Conservation (phyloP, 2,888 invertebrate genomes). For the Herminia tarsipennalis region DNA sequence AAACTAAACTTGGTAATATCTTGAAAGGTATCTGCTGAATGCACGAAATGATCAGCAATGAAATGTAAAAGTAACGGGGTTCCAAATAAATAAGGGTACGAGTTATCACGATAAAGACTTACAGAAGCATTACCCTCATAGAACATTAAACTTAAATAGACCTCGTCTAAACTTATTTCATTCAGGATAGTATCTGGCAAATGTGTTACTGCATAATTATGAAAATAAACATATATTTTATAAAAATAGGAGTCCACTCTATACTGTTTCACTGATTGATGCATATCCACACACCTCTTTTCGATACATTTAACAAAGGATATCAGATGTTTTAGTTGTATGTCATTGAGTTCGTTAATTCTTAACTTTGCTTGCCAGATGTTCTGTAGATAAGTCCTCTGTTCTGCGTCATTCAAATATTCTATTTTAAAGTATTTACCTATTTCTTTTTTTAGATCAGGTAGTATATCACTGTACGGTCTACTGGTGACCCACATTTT, state of each 20-base stretch:
- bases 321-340: not conserved
- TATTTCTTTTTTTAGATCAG: conserved; percentile 18
- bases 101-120: no score
- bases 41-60: conserved; percentile 20
- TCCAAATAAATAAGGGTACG: no score
- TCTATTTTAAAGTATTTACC: conserved; percentile 14
- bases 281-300: no score
- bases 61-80: conserved; percentile 28
- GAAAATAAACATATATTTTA: no score
- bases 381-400: conserved; percentile 16
- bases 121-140: no score
- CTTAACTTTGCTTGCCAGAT: conserved; percentile 17
- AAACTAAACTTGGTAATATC: no score
- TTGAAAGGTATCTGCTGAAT: conserved; percentile 10
- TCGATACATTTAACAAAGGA: not conserved
- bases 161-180: no score
- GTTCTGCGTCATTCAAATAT: conserved; percentile 12
- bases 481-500: conserved; percentile 30
- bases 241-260: no score
- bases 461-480: conserved; percentile 20
- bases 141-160: no score
- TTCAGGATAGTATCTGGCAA: no score
- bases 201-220: no score
- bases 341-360: conserved; percentile 7
- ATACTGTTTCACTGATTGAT: no score